These are phyloP conservation scores for Manis javanica DNA, from an alignment of 2,797 vertebrate species.

Conservation along the genomic window DNA sequence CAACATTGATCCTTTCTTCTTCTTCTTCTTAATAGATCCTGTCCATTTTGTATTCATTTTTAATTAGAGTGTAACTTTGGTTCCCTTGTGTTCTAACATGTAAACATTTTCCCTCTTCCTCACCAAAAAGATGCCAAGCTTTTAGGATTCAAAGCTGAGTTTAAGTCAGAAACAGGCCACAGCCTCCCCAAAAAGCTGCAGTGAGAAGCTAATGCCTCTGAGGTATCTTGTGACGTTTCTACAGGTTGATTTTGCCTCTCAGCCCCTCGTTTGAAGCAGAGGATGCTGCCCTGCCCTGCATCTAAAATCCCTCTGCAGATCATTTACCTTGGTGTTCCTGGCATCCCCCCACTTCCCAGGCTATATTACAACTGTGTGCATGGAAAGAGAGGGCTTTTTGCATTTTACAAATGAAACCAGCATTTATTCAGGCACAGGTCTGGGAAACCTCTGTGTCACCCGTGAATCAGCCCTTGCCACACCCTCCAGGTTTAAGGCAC, in stretches of 20 bases:
- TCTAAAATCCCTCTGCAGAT: neutral
- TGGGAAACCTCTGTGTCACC: neutral
- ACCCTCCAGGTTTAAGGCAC: neutral
- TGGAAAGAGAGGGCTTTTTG: neutral
- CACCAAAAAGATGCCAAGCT: neutral
- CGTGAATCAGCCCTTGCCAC: slow-evolving; percentile 47
- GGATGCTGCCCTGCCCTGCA: fast-evolving
- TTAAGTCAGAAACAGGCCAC: neutral
- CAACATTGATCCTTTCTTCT: neutral
- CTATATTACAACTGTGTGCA: fast-evolving
- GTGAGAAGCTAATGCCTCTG: neutral
- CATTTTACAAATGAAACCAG: neutral
- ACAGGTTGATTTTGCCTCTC: neutral
- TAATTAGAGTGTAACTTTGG: neutral
- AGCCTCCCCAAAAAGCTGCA: neutral
- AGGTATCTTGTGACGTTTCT: neutral
- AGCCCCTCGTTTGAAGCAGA: neutral
- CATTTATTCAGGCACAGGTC: neutral
- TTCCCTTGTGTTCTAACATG: neutral
- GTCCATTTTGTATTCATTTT: neutral
- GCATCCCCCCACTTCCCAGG: neutral
- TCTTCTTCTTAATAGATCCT: neutral
- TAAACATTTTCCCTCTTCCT: neutral
- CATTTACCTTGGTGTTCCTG: neutral
- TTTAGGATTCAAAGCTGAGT: neutral